Base-by-base conservation (phyloP, 2,797 vertebrate genomes). In the Eupleurogrammus muticus region DNA sequence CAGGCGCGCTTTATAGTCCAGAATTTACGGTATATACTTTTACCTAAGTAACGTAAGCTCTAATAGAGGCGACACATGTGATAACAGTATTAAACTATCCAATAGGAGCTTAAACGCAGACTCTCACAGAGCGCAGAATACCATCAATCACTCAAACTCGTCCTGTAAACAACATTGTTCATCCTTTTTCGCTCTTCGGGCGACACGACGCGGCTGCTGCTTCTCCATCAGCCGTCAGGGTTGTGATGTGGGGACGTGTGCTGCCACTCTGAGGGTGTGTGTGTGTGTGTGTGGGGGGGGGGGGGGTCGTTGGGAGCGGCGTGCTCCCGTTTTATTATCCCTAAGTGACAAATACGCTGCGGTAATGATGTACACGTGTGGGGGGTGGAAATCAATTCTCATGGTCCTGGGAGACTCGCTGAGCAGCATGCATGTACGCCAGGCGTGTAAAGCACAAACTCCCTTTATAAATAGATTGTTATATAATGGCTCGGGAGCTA, bases 391-490 rank as follows among this genome's bases (percentile, higher is more conserved):
- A 84, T 66, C 48, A 28, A 21, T 69, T 50, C 50, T 53, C 58
- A 73, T 54, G 52, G 35, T 35, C 57, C 8, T 54, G 19, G 56
- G 47, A 38, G 61, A 34, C 44, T 52, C 19, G 40, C 34, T 46
- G 54, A 55, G 56, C 23, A 19, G n/a, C 28, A 28, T 28, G 28
- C 35, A 16, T 19, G 42, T 75, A 68, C 42, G 61, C 36, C 38
- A 5, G 10, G 17, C 64, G 13, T 42, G 40, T n/a, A 44, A 16
- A 44, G 19, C 36, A 21, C 66, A 42, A 0, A 32, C 53, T 44
- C 5, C 63, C 57, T 49, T n/a, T 61, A 58, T 70, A 58, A 70
- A 79, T 62, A 56, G 24, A 28, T 81, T 21, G 61, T 16, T 42
- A 49, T 2, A 23, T 10, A 67, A 70, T 19, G 64, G 68, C 70